Conservation (phyloP, 2,113 vertebrate species). For the Spheniscus mendiculus region DNA sequence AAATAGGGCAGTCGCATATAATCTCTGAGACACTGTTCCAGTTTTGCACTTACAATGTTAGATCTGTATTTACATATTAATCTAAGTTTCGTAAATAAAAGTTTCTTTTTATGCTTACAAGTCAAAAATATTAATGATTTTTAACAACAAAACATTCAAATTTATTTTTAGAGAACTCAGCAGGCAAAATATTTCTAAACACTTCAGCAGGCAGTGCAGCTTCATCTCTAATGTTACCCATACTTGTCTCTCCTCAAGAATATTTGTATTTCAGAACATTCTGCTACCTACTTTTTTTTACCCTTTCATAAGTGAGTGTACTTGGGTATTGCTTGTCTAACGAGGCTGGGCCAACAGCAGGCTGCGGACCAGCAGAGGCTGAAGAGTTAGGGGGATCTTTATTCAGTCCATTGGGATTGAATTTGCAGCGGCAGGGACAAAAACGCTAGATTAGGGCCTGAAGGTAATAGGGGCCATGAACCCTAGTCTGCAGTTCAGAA, state of each 20-base stretch:
- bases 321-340: neutral
- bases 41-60: neutral
- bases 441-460: neutral
- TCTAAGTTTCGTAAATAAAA: neutral
- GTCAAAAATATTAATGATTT: neutral
- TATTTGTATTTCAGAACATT: neutral
- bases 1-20: neutral
- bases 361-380: neutral
- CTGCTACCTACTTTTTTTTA: neutral
- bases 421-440: neutral
- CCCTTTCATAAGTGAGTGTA: neutral
- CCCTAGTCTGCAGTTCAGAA: neutral
- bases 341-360: neutral
- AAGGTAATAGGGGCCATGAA: neutral
- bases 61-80: neutral
- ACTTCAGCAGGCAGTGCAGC: neutral
- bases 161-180: slow-evolving; percentile 6
- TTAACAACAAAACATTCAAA: neutral
- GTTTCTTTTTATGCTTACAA: neutral
- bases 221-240: neutral
- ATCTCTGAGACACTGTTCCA: neutral
- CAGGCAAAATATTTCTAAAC: slow-evolving; percentile 8
- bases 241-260: neutral
- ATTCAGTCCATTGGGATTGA: neutral
- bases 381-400: neutral